Conservation (phyloP, 2,113 vertebrate species). For the Leptobrachium leishanense region DNA sequence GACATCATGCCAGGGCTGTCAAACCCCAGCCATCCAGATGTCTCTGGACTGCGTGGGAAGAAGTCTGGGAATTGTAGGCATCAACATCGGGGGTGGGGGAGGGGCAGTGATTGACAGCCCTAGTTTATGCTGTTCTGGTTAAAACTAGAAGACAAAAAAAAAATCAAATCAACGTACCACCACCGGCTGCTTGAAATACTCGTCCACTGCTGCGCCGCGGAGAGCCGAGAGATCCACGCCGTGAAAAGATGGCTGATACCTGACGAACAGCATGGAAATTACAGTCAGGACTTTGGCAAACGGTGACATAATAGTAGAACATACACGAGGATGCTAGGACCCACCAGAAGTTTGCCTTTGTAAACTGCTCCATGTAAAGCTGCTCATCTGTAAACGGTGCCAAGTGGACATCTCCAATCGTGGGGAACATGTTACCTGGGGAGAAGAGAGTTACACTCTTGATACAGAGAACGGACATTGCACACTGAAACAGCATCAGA, state of each 20-base stretch:
- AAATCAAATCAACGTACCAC: conserved; percentile 71
- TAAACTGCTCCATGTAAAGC: conserved; percentile 98
- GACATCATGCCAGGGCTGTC: too few relatives aligned
- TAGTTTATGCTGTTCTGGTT: too few relatives aligned
- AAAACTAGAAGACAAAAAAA: background rate
- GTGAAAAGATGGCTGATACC: conserved; percentile 97
- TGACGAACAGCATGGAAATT: conserved; percentile 51
- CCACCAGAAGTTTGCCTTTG: conserved; percentile 98
- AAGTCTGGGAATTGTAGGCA: too few relatives aligned
- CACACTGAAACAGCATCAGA: too few relatives aligned
- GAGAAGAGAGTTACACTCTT: background rate
- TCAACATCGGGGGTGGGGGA: too few relatives aligned
- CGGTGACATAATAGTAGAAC: background rate
- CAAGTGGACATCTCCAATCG: conserved; percentile 91
- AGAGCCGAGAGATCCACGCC: conserved; percentile 90
- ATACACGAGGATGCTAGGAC: conserved; percentile 3
- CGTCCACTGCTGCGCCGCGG: conserved; percentile 88
- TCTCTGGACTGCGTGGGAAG: too few relatives aligned
- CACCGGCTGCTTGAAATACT: conserved; percentile 93
- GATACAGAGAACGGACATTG: background rate
- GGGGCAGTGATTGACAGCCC: too few relatives aligned
- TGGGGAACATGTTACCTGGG: conserved; percentile 95
- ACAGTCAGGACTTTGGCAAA: background rate
- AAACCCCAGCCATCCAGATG: too few relatives aligned
- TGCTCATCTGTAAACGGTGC: conserved; percentile 95